Evolutionary conservation across 2,113 vertebrate species (phyloP), one percentile per base, ranked within the genome.

Genomic region (Echinops telfairi): DNA sequence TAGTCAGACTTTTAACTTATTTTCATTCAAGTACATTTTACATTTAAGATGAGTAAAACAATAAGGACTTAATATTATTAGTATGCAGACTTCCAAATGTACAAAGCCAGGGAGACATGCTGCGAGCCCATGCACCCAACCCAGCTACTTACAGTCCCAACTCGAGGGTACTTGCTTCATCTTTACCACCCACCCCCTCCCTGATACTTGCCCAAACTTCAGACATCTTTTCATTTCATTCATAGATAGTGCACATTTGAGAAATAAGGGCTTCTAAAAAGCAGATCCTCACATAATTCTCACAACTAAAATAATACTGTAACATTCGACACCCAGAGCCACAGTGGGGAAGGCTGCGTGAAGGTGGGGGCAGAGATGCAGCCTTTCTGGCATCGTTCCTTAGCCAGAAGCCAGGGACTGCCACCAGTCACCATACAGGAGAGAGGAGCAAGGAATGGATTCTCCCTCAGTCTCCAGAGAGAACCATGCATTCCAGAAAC

Each of bases 61-160:
- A 57, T 70, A 83, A 25, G 22, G 23, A 73, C 19, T 89, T 81
- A 38, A 82, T 62, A 62, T 47, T 82, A 79, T 93, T 43, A 71
- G 40, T 70, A 87, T 25, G 4, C 53, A 79, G 86, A 87, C 83
- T n/a, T 84, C 36, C 81, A 71, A 94, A 90, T 10, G 17, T 7
- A 81, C 0, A 82, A 15, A 75, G 78, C 73, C 7, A 86, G 60
- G 79, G 33, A 25, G 86, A n/a, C 25, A 73, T 10, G 47, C 10
- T 38, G 38, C 60, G 4, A 84, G 31, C 20, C 25, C 76, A 71
- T 6, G 15, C 66, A 47, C 31, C 40, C 40, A 47, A 36, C 43
- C 12, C 64, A 86, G 19, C 23, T 25, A 60, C 6, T 84, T 40
- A 31, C 33, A 43, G 43, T 19, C 80, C 12, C 27, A 93, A 91